A percentile compares a stretch with the other conserved stretches of the same genome.
Evolutionary conservation across 2,888 invertebrate species (phyloP).

Genomic region (Chironomus tentans): DNA sequence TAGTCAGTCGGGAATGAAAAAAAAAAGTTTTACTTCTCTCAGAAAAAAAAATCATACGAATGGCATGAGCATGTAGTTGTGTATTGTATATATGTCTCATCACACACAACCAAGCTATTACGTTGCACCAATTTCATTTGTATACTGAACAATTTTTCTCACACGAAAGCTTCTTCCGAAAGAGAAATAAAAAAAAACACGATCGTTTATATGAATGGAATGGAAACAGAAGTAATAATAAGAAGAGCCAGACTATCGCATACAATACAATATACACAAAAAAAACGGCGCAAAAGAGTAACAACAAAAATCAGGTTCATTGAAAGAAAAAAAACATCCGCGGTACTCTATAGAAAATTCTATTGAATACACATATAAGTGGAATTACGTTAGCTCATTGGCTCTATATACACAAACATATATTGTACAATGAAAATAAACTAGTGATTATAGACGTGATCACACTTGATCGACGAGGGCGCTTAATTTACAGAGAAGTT

Average conservation of each 20-base stretch:
- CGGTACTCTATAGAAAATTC: background rate
- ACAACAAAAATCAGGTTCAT: conserved; percentile 25
- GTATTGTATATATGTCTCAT: background rate
- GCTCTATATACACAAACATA: too few relatives aligned
- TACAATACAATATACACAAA: background rate
- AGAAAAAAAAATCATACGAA: background rate
- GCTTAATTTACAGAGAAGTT: too few relatives aligned
- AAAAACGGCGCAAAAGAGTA: conserved; percentile 8
- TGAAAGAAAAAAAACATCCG: conserved; percentile 5
- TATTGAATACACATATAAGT: background rate
- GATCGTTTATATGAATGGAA: conserved; percentile 18
- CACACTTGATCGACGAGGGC: too few relatives aligned
- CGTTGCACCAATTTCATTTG: background rate
- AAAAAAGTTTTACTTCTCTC: conserved; percentile 8
- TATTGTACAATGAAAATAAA: too few relatives aligned
- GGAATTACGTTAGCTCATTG: background rate
- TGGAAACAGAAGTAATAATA: conserved; percentile 5
- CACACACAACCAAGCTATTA: background rate
- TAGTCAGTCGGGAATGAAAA: conserved; percentile 6
- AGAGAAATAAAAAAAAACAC: background rate
- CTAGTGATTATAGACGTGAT: too few relatives aligned
- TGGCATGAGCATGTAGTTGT: background rate
- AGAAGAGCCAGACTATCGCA: conserved; percentile 21
- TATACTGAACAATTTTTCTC: background rate
- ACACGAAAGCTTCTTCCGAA: background rate